Base-by-base conservation (phyloP, 2,888 invertebrate species). In the Andrena camellia region DNA sequence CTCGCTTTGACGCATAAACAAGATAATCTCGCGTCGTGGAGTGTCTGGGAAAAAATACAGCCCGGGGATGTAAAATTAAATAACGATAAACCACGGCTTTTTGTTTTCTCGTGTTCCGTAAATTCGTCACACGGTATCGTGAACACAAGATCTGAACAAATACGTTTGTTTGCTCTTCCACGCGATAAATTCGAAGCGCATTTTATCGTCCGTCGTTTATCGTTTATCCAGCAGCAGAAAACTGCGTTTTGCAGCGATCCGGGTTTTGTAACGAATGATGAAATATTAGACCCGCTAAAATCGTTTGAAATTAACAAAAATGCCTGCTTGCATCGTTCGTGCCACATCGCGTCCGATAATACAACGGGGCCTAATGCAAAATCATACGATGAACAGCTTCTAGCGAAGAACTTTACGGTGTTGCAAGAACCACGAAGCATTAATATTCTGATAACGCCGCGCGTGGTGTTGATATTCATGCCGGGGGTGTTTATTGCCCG, bases 121-220 rank as follows among this genome's bases (percentile, higher is more conserved):
- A 63, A 42, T 86, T 70, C 76, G 54, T 74, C 73, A 60, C 23
- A 10, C 48, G 23, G 20, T 71, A 82, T 75, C 81, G 57, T 7
- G 8, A 29, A 35, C 26, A 13, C 35, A 60, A 74, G 54, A 81
- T 74, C 67, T 50, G 68, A 29, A 74, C 62, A 74, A 71, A 80
- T 74, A 80, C 33, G 60, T 74, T 71, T 63, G 52, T 70, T 80
- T 63, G 31, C 50, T 50, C 13, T 67, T 62, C 7, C 66, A 17
- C 66, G 54, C 50, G 66, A 74, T 75, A 80, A 82, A 63, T 74
- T 75, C 62, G 26, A 26, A 70, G 20, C 26, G 42, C 42, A 42
- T 73, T 79, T 81, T 81, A 81, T 79, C 73, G 59, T 17, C 52
- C 69, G 42, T 50, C 80, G 60, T 79, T 78, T 64, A 69, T 81